phyloP scores from a whole-genome alignment of 2,797 vertebrate species.

The Distichodus sexfasciatus region DNA sequence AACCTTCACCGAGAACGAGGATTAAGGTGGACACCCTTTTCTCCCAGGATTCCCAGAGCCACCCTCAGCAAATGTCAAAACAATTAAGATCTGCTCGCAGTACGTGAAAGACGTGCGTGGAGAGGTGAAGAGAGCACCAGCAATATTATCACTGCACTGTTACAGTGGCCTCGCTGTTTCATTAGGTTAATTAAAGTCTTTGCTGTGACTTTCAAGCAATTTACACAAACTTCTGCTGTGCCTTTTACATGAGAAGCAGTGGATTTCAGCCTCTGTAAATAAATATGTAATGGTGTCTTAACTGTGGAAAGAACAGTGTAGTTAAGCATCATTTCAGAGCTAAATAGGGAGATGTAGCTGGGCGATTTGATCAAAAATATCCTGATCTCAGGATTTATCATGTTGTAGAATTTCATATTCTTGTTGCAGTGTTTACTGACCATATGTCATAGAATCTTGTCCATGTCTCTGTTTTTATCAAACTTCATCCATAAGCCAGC shows the following conservation, averaged over 20 bases:
- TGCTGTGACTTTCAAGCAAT: neutral
- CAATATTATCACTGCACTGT: neutral
- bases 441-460: too few species aligned
- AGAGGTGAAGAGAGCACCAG: neutral
- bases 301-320: too few species aligned
- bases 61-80: neutral
- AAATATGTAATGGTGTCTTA: neutral
- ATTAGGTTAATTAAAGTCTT: neutral
- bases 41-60: neutral
- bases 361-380: too few species aligned
- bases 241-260: too few species aligned
- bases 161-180: neutral
- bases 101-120: neutral
- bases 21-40: neutral
- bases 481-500: too few species aligned
- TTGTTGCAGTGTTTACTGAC: too few species aligned
- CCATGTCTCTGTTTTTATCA: too few species aligned
- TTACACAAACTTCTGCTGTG: neutral
- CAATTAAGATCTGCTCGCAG: conserved; percentile 1
- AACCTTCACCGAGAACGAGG: neutral
- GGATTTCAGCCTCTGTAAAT: too few species aligned
- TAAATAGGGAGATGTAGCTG: too few species aligned
- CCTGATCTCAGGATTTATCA: too few species aligned
- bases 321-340: too few species aligned
- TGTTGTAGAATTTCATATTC: too few species aligned